Conservation (phyloP, 1,140 invertebrate genomes). For the Laupala kohalensis region DNA sequence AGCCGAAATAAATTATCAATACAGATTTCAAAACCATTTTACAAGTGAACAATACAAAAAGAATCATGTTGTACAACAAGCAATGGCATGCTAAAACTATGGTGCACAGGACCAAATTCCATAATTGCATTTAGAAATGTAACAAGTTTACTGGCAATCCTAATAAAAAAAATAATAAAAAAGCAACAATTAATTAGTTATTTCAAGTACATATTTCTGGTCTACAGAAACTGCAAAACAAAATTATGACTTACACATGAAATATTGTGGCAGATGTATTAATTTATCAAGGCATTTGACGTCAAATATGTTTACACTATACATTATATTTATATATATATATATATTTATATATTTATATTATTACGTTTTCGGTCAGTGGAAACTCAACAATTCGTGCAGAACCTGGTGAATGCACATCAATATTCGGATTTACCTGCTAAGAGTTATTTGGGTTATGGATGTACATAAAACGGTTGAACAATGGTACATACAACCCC, state of each 20-base stretch:
- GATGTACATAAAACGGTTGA: conserved; percentile 12
- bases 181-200: conserved; percentile 13
- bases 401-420: conserved; percentile 16
- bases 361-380: conserved; percentile 10
- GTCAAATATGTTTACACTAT: conserved; percentile 13
- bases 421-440: conserved; percentile 8
- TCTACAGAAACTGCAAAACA: conserved; percentile 9
- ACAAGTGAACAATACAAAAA: not conserved
- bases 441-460: conserved; percentile 11
- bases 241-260: conserved; percentile 5
- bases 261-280: conserved; percentile 4
- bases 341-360: conserved; percentile 16
- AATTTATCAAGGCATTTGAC: conserved; percentile 3
- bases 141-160: conserved; percentile 7
- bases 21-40: not conserved
- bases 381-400: conserved; percentile 19
- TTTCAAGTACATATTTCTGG: not conserved
- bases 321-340: conserved; percentile 17
- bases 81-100: conserved; percentile 5
- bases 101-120: conserved; percentile 2
- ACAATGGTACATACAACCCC: conserved; percentile 7
- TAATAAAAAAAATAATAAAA: conserved; percentile 15
- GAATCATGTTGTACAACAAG: conserved; percentile 9
- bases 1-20: not conserved
- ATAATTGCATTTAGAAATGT: conserved; percentile 8